Evolutionary conservation across 2,888 invertebrate species (phyloP), one percentile per base, ranked within the genome.

Genomic region (Ectemnius continuus): DNA sequence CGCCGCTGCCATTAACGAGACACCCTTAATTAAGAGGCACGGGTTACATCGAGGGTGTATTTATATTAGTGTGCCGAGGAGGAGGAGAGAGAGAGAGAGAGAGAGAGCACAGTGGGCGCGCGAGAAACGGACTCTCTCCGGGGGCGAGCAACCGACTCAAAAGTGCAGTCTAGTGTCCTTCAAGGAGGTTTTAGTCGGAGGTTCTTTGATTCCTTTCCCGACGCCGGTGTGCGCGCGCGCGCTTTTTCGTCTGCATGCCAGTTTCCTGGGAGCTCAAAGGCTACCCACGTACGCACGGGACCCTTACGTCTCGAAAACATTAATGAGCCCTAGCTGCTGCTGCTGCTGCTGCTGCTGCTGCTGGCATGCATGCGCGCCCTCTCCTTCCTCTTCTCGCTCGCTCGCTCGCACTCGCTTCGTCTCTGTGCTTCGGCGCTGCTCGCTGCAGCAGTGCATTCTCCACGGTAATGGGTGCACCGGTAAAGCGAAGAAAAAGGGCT

Each of bases 261-360:
- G 74, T 79, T 82, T 81, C 71, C 73, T 68, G 67, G 74, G 81
- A 81, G 79, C 83, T 82, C 83, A 82, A 82, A 82, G 82, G 75
- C 36, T 36, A 11, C 36, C 36, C 36, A 36, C 36, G 36, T 36
- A 36, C 36, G 69, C 66, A 73, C 66, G 73, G 75, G 59, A 52
- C 75, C 63, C 76, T 65, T 36, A 36, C 68, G 79, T 78, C 82
- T 79, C 79, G 77, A 82, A 82, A 81, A 79, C 79, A 82, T 82
- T 82, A 82, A 82, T 82, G 82, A 82, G 82, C 82, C 36, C 36
- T 36, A 36, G 36, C 36, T 82, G 64, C 75, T 63, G 46, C 48
- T 26, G 70, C 23, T 23, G 23, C 23, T 23, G 2, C 23, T 23
- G 2, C 23, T 23, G 23, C 23, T 23, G 23, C 23, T 63, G 48